phyloP scores from a whole-genome alignment of 2,113 vertebrate species.

The Nymphicus hollandicus region DNA sequence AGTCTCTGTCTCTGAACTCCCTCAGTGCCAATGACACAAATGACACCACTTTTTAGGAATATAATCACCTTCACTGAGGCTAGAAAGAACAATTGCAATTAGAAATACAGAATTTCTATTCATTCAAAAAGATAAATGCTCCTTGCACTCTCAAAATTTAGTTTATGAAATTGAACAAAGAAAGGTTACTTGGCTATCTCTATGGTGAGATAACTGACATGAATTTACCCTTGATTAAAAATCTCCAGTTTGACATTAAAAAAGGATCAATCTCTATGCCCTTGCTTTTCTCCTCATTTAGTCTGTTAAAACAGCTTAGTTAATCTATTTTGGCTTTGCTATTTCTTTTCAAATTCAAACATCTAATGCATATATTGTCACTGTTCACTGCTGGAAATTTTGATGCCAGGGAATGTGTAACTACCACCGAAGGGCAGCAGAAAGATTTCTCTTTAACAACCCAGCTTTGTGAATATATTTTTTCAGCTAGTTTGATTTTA shows the following conservation, averaged over 20 bases:
- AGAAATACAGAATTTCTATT: slow-evolving; percentile 8
- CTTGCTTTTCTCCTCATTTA: background rate
- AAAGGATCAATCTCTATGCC: background rate
- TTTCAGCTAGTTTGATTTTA: background rate
- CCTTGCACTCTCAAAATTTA: background rate
- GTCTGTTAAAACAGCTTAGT: background rate
- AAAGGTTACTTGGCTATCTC: background rate
- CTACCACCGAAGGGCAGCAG: background rate
- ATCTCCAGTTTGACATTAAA: background rate
- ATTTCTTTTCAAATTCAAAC: background rate
- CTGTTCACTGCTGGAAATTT: background rate
- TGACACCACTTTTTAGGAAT: slow-evolving; percentile 34
- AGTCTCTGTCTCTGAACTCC: slow-evolving; percentile 1
- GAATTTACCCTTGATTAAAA: background rate
- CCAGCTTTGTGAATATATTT: background rate
- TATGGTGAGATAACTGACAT: background rate
- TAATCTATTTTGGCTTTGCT: background rate
- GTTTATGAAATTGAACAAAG: background rate
- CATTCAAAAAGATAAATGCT: background rate
- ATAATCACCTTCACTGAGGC: slow-evolving; percentile 2
- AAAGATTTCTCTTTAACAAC: background rate
- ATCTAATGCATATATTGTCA: background rate
- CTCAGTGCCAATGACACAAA: slow-evolving; percentile 15
- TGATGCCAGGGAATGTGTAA: background rate
- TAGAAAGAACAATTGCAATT: slow-evolving; percentile 46